phyloP scores from a whole-genome alignment of 2,113 vertebrate genomes.

The Reinhardtius hippoglossoides region DNA sequence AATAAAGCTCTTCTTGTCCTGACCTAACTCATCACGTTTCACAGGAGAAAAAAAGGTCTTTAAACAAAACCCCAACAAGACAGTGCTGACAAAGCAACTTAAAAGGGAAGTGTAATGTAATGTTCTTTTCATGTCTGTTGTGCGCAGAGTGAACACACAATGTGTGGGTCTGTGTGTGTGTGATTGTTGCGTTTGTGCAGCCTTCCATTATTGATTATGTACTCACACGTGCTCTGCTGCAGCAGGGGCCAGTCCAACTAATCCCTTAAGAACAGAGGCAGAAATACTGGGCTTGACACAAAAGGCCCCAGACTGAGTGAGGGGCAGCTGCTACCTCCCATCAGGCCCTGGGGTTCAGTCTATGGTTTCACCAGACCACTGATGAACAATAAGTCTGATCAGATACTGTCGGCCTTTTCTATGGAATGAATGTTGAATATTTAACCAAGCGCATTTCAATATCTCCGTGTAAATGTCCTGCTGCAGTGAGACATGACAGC shows the following conservation, averaged over 20 bases:
- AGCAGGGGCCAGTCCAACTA: slow-evolving; percentile 49
- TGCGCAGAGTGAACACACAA: slow-evolving; percentile 27
- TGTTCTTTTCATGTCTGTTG: slow-evolving; percentile 28
- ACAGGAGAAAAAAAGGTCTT: neutral
- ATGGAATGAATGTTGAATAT: neutral
- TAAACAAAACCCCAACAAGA: neutral
- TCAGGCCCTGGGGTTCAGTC: slow-evolving; percentile 18
- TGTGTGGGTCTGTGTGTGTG: slow-evolving; percentile 19
- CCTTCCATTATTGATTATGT: slow-evolving; percentile 74
- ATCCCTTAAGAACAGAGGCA: slow-evolving; percentile 58
- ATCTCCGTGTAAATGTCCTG: too few relatives aligned
- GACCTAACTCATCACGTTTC: neutral
- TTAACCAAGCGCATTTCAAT: too few relatives aligned
- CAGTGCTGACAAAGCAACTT: neutral
- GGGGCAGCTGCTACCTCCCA: slow-evolving; percentile 19
- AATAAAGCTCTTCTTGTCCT: too few relatives aligned
- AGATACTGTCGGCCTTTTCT: slow-evolving; percentile 10
- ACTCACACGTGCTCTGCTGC: slow-evolving; percentile 53
- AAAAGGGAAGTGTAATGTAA: neutral
- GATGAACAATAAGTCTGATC: slow-evolving; percentile 20
- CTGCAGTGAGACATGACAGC: too few relatives aligned
- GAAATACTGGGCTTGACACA: slow-evolving; percentile 36
- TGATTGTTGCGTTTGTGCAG: slow-evolving; percentile 46
- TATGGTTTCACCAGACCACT: slow-evolving; percentile 25
- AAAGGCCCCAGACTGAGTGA: slow-evolving; percentile 38